Evolutionary conservation across 2,888 invertebrate species (phyloP).

Genomic region (Ophioninae sp.): DNA sequence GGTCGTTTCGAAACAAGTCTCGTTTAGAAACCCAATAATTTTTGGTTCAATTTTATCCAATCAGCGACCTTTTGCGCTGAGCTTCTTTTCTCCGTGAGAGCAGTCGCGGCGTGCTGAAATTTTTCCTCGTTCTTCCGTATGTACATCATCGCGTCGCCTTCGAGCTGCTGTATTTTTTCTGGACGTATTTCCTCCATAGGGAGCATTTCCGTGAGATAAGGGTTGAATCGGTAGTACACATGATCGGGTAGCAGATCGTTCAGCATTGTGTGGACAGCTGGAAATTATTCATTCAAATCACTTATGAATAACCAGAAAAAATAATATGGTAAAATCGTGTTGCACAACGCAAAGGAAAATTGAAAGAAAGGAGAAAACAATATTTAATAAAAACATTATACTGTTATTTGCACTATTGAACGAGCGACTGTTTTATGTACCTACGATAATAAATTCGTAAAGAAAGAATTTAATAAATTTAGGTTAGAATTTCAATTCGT

Average conservation of each 20-base stretch:
- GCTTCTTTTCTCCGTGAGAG: conserved; percentile 79
- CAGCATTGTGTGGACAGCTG: conserved; percentile 90
- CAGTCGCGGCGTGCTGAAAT: conserved; percentile 84
- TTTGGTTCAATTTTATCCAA: conserved; percentile 80
- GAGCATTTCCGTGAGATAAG: conserved; percentile 90
- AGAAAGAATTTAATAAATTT: too few relatives aligned
- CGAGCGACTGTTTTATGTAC: too few relatives aligned
- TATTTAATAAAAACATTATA: too few relatives aligned
- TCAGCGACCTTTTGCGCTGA: conserved; percentile 80
- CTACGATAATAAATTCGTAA: too few relatives aligned
- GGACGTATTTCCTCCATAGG: conserved; percentile 91
- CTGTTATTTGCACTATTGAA: too few relatives aligned
- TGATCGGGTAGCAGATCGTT: conserved; percentile 88
- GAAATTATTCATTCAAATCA: neutral
- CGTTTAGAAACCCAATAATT: conserved; percentile 74
- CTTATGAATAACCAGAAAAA: neutral
- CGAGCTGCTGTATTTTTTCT: conserved; percentile 86
- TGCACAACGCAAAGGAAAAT: neutral
- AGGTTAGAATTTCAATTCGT: too few relatives aligned
- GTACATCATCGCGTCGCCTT: conserved; percentile 90
- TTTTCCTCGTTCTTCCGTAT: conserved; percentile 91
- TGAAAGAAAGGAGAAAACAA: too few relatives aligned
- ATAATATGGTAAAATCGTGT: neutral
- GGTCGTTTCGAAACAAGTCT: neutral
- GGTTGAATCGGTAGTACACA: conserved; percentile 93